These are phyloP conservation scores for Picus viridis DNA, from an alignment of 2,797 vertebrate genomes.

Conservation along the genomic window DNA sequence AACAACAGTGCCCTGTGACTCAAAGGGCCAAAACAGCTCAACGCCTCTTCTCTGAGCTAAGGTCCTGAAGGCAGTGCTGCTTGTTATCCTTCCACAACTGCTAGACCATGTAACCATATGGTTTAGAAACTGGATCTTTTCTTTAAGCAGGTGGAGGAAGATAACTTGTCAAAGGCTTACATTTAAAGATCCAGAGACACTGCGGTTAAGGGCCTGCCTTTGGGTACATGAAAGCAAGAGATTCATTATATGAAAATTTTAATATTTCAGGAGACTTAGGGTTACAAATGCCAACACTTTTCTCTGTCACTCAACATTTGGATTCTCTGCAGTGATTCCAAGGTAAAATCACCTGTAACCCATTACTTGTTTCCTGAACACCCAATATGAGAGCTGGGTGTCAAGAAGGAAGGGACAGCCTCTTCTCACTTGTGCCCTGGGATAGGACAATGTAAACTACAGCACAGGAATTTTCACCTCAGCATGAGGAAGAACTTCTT, in stretches of 20 bases:
- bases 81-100: neutral
- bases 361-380: neutral
- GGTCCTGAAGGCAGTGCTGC: neutral
- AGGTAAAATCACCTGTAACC: neutral
- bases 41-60: neutral
- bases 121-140: neutral
- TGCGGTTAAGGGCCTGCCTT: neutral
- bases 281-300: neutral
- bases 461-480: no score
- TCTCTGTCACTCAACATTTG: neutral
- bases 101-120: rapidly evolving
- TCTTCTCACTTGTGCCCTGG: no score
- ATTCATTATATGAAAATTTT: neutral
- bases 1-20: neutral
- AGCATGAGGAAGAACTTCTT: no score
- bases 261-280: neutral
- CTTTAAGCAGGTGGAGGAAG: neutral
- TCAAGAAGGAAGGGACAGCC: no score
- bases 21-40: neutral
- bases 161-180: neutral
- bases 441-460: no score
- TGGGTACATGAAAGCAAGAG: neutral
- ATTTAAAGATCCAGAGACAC: neutral
- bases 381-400: neutral
- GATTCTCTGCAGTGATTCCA: neutral